Percentiles rank a stretch among this genome's conserved stretches.
Conservation (phyloP, 2,888 invertebrate genomes). For the Euspilapteryx auroguttella region DNA sequence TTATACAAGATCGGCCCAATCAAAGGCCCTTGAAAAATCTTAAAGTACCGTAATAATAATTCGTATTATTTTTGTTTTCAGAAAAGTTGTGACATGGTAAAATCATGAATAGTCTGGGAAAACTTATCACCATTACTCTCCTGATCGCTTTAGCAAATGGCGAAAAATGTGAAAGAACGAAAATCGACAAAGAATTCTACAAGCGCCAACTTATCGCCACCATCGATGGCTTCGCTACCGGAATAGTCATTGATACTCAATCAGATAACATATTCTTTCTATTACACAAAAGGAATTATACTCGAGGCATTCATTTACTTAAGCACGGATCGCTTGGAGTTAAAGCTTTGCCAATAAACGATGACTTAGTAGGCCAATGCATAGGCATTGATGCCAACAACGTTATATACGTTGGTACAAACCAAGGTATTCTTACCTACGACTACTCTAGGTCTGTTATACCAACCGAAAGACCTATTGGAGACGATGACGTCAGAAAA, state of each 20-base stretch:
- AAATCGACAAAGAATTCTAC: conserved; percentile 37
- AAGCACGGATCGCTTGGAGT: conserved; percentile 40
- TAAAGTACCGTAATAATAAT: not conserved
- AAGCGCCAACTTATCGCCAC: conserved; percentile 39
- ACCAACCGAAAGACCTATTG: conserved; percentile 38
- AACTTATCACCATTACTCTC: conserved; percentile 8
- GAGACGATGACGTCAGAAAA: conserved; percentile 40
- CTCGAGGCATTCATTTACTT: conserved; percentile 39
- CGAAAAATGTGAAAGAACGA: conserved; percentile 38
- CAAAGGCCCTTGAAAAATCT: no score
- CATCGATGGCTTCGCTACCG: conserved; percentile 42
- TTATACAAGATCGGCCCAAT: no score
- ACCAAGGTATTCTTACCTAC: conserved; percentile 38
- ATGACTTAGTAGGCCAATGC: conserved; percentile 39
- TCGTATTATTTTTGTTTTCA: not conserved
- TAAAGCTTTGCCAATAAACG: conserved; percentile 32
- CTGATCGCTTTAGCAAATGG: conserved; percentile 8
- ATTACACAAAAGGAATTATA: conserved; percentile 43
- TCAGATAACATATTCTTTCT: conserved; percentile 45
- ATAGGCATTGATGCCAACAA: conserved; percentile 32
- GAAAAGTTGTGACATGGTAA: not conserved
- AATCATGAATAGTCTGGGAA: not conserved
- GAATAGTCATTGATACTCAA: conserved; percentile 32
- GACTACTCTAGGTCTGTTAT: conserved; percentile 34
- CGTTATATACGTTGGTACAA: conserved; percentile 39